Evolutionary conservation across 1,140 invertebrate genomes (phyloP).

Genomic region (Drosophila miranda): DNA sequence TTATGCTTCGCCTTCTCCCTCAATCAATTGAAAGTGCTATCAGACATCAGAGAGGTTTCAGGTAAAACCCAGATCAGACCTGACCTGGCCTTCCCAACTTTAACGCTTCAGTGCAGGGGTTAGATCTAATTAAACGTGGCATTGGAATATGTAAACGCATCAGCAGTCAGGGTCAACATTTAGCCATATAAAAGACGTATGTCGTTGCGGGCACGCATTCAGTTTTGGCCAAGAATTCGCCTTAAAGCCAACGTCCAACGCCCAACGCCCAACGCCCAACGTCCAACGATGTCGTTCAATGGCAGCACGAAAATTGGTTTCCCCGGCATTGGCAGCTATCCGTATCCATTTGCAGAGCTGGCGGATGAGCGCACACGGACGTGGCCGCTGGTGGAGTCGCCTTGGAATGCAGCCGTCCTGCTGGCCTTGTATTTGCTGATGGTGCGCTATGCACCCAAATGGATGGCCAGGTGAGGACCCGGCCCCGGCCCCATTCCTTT

Average conservation of each 20-base stretch:
- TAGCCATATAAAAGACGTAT: conserved; percentile 36
- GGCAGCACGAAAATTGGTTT: conserved; percentile 30
- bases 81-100: conserved; percentile 6
- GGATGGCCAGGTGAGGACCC: conserved; percentile 88
- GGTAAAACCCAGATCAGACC: conserved; percentile 14
- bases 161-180: conserved; percentile 32
- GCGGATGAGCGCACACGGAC: conserved; percentile 87
- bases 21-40: no score
- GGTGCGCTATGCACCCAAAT: conserved; percentile 90
- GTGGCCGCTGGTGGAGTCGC: conserved; percentile 94
- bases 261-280: no score
- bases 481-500: conserved; percentile 1
- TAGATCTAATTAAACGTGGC: conserved; percentile 33
- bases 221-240: conserved; percentile 29
- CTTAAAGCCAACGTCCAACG: conserved; percentile 7
- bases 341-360: conserved; percentile 46
- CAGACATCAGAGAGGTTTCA: conserved; percentile 1
- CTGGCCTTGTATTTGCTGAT: conserved; percentile 90
- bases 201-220: conserved; percentile 2
- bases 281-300: conserved; percentile 18
- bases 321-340: conserved; percentile 28
- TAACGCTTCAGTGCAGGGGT: conserved; percentile 29
- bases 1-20: no score
- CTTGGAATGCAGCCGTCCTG: conserved; percentile 89
- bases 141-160: conserved; percentile 36